Evolutionary conservation across 2,113 vertebrate genomes (phyloP).

Genomic region (Lasiurus cinereus): DNA sequence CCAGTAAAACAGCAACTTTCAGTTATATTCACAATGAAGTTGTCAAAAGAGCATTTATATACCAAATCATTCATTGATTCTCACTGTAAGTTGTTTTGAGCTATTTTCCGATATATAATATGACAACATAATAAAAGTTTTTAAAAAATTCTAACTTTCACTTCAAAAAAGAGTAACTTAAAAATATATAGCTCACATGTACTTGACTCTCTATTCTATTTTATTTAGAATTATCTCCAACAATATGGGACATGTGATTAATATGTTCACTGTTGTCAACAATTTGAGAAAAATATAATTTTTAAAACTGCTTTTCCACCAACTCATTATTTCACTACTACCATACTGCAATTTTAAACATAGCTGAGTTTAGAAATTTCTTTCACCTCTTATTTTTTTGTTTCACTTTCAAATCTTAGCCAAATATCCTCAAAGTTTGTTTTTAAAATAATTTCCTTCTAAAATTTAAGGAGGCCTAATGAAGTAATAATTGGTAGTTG

Average conservation of each 20-base stretch:
- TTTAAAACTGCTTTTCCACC: neutral
- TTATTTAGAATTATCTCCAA: neutral
- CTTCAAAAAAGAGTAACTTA: neutral
- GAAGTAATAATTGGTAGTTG: neutral
- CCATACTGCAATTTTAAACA: neutral
- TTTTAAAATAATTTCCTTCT: neutral
- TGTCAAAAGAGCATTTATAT: neutral
- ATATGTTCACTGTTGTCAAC: neutral
- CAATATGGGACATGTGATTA: neutral
- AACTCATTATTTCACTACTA: neutral
- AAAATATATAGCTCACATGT: neutral
- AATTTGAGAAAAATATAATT: neutral
- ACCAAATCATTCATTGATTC: neutral
- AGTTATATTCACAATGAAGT: neutral
- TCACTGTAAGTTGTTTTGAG: neutral
- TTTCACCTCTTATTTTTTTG: neutral
- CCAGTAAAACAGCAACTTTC: neutral
- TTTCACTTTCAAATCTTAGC: slow-evolving; percentile 36
- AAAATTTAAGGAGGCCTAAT: neutral
- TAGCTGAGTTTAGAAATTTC: neutral
- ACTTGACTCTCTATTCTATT: neutral
- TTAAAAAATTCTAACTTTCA: slow-evolving; percentile 24
- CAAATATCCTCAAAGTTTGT: neutral
- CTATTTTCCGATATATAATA: neutral
- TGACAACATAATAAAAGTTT: neutral